Evolutionary conservation across 2,888 invertebrate species (phyloP), one percentile per base, ranked within the genome.

Genomic region (Dascillus cervinus): DNA sequence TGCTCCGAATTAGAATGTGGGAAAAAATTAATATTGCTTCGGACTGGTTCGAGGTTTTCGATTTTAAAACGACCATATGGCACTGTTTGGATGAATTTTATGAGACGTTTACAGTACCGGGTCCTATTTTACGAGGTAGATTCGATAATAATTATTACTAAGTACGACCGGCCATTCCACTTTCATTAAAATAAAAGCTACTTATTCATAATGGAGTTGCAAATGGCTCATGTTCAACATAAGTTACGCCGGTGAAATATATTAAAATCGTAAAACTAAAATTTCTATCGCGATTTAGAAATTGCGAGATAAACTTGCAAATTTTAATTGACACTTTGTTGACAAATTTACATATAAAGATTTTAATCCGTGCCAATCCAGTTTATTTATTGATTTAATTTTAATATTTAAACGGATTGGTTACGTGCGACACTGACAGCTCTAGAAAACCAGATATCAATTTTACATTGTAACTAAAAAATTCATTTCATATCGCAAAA

Each of bases 321-420:
- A n/a, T n/a, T n/a, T n/a, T n/a, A 23, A 29, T 24, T 29, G 27
- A 31, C 26, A 29, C 36, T 32, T 33, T 33, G 36, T 29, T 36
- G 36, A 39, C 39, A 39, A 39, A 39, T 39, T 36, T 39, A 30
- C 38, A 38, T 38, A 33, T 33, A 33, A 26, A 30, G 21, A 34
- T 38, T 38, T 37, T 34, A 38, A 38, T 34, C 29, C 28, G 25
- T 24, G 29, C 29, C 32, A 26, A 32, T 32, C 38, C 31, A 15
- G 29, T 34, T n/a, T 38, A 29, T 34, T 38, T 34, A 38, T 34
- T 28, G 28, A 34, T 19, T 31, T 38, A 38, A 38, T 38, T n/a
- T n/a, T 38, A 38, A 34, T 38, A 26, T 37, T 38, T 29, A 31
- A 34, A 34, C 28, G 30, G 38, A 34, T 34, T 24, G 11, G 9